Evolutionary conservation across 2,797 vertebrate species (phyloP).

Genomic region (Sarcoramphus papa): DNA sequence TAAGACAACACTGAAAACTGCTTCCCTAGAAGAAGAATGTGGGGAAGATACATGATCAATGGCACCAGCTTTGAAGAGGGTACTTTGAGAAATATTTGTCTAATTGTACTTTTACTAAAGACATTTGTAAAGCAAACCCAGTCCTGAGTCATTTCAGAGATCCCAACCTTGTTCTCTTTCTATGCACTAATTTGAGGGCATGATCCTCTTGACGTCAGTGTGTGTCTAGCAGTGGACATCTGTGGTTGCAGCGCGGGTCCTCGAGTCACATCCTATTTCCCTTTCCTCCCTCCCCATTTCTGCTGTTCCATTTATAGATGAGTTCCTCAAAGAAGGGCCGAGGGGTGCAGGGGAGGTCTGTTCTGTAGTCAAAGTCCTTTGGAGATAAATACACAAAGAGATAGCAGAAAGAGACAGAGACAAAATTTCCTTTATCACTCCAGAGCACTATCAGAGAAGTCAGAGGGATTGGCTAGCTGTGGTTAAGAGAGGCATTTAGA

Average conservation of each 20-base stretch:
- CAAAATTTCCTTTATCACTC: neutral
- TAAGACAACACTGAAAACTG: neutral
- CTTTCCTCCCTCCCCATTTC: neutral
- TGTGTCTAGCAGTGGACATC: neutral
- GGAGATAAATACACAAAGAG: neutral
- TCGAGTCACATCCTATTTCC: neutral
- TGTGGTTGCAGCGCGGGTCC: neutral
- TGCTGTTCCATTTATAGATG: neutral
- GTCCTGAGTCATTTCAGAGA: neutral
- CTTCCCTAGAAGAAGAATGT: neutral
- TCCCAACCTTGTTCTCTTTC: neutral
- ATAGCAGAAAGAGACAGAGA: neutral
- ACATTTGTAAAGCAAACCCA: neutral
- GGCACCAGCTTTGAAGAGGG: neutral
- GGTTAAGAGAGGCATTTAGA: neutral
- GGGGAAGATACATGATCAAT: neutral
- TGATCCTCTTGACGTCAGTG: neutral
- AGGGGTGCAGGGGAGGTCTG: neutral
- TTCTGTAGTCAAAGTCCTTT: neutral
- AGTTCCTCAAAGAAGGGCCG: neutral
- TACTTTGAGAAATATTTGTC: neutral
- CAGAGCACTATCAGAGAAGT: neutral
- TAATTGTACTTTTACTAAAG: neutral
- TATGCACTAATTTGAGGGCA: neutral
- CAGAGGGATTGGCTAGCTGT: neutral